Percentiles rank a stretch among this genome's conserved stretches.
Evolutionary conservation across 2,113 vertebrate genomes (phyloP).

Genomic region (Argyrosomus japonicus): DNA sequence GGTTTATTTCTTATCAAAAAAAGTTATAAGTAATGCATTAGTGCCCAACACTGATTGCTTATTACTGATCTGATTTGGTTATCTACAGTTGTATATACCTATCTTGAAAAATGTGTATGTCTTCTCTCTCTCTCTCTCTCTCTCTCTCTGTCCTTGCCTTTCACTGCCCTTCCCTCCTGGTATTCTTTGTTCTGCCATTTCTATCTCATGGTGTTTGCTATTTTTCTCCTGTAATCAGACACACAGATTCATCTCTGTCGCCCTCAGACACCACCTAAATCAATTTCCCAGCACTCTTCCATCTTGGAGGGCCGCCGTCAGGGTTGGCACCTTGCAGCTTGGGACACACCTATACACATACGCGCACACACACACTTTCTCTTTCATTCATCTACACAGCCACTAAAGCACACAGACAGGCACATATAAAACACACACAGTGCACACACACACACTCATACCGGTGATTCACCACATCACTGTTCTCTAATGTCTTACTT

Average conservation of each 20-base stretch:
- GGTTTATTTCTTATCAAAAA: neutral
- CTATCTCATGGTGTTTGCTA: constrained; percentile 62
- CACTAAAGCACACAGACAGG: constrained; percentile 42
- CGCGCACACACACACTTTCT: constrained; percentile 34
- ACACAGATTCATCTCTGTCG: constrained; percentile 81
- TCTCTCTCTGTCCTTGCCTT: neutral
- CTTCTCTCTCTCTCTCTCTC: constrained; percentile 1
- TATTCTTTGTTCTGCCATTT: constrained; percentile 60
- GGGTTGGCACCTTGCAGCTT: constrained; percentile 65
- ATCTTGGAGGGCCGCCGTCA: constrained; percentile 70
- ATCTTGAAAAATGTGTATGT: neutral
- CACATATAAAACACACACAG: constrained; percentile 34
- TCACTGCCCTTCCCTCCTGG: neutral
- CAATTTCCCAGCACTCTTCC: constrained; percentile 79
- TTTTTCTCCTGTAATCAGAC: constrained; percentile 77
- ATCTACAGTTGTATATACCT: neutral
- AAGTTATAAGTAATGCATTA: neutral
- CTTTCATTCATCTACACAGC: constrained; percentile 58
- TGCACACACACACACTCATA: constrained; percentile 46
- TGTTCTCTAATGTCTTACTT: constrained; percentile 83
- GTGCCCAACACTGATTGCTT: neutral
- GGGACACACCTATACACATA: constrained; percentile 54
- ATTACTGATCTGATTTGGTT: neutral
- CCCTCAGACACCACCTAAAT: constrained; percentile 73
- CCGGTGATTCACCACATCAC: constrained; percentile 76